Percentiles rank a stretch among this genome's conserved stretches.
These are phyloP conservation scores for Netelia fuscicornis DNA, from an alignment of 2,888 invertebrate genomes.

Conservation along the genomic window DNA sequence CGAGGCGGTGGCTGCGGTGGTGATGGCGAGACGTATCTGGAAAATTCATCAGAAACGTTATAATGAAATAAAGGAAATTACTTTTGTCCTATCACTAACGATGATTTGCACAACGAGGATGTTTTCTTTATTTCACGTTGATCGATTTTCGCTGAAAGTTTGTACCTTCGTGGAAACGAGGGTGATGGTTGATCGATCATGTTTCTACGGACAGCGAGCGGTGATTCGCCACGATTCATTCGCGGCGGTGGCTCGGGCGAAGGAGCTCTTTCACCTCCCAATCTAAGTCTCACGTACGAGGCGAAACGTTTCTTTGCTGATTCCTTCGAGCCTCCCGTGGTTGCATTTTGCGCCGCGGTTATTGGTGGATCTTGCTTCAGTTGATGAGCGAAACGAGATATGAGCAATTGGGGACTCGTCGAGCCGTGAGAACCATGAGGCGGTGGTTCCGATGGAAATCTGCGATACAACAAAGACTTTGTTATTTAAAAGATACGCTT, in stretches of 20 bases:
- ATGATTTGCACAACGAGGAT: too few relatives aligned
- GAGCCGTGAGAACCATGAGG: conserved; percentile 80
- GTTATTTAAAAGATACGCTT: neutral
- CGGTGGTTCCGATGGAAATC: conserved; percentile 82
- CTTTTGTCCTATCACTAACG: too few relatives aligned
- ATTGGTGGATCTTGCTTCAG: conserved; percentile 81
- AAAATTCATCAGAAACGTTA: neutral
- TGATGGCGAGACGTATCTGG: conserved; percentile 87
- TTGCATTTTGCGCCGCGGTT: conserved; percentile 74
- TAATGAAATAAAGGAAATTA: too few relatives aligned
- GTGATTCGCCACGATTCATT: conserved; percentile 84
- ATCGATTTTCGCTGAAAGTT: neutral
- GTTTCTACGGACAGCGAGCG: conserved; percentile 87
- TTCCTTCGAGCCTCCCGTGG: conserved; percentile 77
- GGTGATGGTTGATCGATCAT: conserved; percentile 86
- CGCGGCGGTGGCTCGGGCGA: conserved; percentile 84
- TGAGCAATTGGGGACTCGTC: conserved; percentile 81
- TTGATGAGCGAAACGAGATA: conserved; percentile 83
- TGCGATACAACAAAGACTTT: conserved; percentile 54
- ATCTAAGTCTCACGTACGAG: conserved; percentile 93
- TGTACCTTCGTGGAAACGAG: conserved; percentile 83
- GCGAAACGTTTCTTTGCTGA: conserved; percentile 91
- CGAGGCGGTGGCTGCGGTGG: conserved; percentile 88
- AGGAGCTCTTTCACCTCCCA: conserved; percentile 86
- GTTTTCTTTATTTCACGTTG: too few relatives aligned